A percentile compares a stretch with the other conserved stretches of the same genome.
Evolutionary conservation across 2,888 invertebrate genomes (phyloP).

Genomic region (Andrena flavipes): DNA sequence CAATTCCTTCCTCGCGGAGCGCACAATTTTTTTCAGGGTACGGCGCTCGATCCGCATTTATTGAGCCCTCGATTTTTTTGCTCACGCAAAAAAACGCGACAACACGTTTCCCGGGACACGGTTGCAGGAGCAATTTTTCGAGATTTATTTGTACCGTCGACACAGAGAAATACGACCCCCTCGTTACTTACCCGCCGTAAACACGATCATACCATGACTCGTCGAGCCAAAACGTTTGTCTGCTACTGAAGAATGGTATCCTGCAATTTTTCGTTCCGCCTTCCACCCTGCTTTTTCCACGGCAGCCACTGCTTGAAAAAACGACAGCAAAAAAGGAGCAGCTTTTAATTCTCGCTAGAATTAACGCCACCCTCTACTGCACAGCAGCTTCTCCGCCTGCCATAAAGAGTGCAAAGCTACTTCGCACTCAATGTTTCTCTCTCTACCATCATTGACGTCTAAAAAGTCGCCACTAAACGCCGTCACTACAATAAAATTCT

Average conservation of each 20-base stretch:
- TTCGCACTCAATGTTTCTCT: background rate
- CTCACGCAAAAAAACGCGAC: conserved; percentile 28
- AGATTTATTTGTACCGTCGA: conserved; percentile 62
- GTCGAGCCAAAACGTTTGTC: conserved; percentile 42
- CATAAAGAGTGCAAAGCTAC: background rate
- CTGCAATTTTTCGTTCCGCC: conserved; percentile 40
- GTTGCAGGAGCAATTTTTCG: conserved; percentile 59
- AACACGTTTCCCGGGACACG: conserved; percentile 37
- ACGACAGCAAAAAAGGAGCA: background rate
- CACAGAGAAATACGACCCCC: conserved; percentile 61
- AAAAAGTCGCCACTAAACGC: too few relatives aligned
- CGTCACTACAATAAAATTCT: background rate
- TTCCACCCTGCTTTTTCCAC: conserved; percentile 9
- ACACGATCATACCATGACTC: conserved; percentile 71
- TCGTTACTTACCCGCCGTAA: conserved; percentile 67
- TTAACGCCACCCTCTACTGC: background rate
- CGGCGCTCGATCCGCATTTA: conserved; percentile 46
- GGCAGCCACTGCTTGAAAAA: conserved; percentile 8
- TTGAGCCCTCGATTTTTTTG: conserved; percentile 37
- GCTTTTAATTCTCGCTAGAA: conserved; percentile 9
- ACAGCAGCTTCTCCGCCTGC: background rate
- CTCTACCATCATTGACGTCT: background rate
- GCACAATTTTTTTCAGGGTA: conserved; percentile 27
- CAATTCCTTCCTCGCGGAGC: conserved; percentile 22
- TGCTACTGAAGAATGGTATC: conserved; percentile 47